A percentile compares a stretch with the other conserved stretches of the same genome.
These are phyloP conservation scores for Conus ventricosus DNA, from an alignment of 1,140 invertebrate genomes.

Conservation along the genomic window DNA sequence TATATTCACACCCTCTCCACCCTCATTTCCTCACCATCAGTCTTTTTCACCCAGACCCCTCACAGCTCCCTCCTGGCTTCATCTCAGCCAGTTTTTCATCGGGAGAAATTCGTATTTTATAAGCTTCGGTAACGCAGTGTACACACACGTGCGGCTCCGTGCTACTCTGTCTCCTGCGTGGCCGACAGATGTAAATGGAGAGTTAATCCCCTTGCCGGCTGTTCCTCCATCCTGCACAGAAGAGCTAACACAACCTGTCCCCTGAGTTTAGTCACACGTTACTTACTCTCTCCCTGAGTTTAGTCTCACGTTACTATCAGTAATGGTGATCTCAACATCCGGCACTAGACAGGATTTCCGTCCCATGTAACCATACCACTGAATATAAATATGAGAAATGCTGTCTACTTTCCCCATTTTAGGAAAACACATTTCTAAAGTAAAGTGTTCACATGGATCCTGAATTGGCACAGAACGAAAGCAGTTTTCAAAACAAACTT, in stretches of 20 bases:
- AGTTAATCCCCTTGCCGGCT: constrained; percentile 27
- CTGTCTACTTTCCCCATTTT: background rate
- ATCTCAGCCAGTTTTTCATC: too few species aligned
- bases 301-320: background rate
- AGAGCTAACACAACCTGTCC: background rate
- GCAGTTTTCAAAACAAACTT: too few species aligned
- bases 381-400: background rate
- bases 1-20: too few species aligned
- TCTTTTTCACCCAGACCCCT: too few species aligned
- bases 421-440: background rate
- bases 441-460: background rate
- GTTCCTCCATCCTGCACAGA: constrained; percentile 1
- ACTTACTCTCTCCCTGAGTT: background rate
- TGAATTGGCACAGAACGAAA: background rate
- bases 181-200: background rate
- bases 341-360: too few species aligned
- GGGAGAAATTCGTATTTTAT: background rate
- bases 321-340: background rate
- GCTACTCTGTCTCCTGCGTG: constrained; percentile 6
- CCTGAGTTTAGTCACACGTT: background rate
- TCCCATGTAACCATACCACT: too few species aligned
- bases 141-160: background rate
- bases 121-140: background rate
- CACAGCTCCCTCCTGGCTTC: too few species aligned
- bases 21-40: too few species aligned